These are phyloP conservation scores for Muscina levida DNA, from an alignment of 2,888 invertebrate genomes.

Conservation along the genomic window DNA sequence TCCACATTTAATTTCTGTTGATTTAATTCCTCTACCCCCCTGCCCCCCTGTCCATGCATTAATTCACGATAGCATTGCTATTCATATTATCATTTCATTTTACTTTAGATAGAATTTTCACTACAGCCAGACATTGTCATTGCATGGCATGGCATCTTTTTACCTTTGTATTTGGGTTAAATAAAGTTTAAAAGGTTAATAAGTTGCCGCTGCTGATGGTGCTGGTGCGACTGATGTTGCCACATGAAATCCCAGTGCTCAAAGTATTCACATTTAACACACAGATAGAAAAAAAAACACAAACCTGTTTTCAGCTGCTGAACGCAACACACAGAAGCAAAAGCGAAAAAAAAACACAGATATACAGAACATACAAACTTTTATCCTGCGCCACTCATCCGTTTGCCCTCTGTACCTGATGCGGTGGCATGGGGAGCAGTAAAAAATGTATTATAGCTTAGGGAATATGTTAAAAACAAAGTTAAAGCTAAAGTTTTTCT, in stretches of 20 bases:
- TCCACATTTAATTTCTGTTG: not conserved
- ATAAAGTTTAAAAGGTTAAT: slow-evolving; percentile 49
- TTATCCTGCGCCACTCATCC: slow-evolving; percentile 20
- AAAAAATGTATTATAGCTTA: slow-evolving; percentile 58
- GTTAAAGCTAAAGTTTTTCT: slow-evolving; percentile 55
- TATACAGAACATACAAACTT: not conserved
- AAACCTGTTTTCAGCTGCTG: not conserved
- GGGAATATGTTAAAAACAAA: slow-evolving; percentile 57
- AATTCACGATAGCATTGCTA: not conserved
- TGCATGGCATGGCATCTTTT: not conserved
- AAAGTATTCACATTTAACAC: not conserved
- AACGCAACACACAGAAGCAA: not conserved
- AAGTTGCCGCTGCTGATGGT: slow-evolving; percentile 21
- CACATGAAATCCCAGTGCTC: not conserved
- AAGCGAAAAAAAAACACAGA: not conserved
- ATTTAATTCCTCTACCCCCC: too few species aligned
- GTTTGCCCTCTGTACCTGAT: slow-evolving; percentile 41
- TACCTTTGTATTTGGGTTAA: slow-evolving; percentile 39
- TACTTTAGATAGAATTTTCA: slow-evolving; percentile 8
- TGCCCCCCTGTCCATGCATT: not conserved
- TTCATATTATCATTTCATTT: not conserved
- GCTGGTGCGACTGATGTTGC: not conserved
- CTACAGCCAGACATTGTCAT: not conserved
- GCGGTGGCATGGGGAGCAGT: not conserved
- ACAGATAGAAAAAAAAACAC: not conserved